phyloP scores from a whole-genome alignment of 1,140 invertebrate genomes.

The Teleopsis dalmanni region DNA sequence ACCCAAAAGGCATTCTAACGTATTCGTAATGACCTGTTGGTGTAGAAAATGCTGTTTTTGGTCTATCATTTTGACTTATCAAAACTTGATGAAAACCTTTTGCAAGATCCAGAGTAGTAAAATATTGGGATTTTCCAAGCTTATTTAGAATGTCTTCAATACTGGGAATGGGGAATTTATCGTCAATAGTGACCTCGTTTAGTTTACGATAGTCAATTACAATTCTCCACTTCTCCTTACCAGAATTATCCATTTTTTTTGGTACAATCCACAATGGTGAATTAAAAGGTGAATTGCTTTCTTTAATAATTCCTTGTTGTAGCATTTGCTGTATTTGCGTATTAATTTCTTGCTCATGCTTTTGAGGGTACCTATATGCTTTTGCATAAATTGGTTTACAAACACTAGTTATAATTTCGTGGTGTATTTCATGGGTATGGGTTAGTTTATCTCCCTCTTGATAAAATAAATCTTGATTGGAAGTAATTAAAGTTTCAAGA shows the following conservation, averaged over 20 bases:
- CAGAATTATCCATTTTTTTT: conserved; percentile 22
- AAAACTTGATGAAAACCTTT: conserved; percentile 20
- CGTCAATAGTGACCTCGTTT: conserved; percentile 22
- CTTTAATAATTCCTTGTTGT: conserved; percentile 37
- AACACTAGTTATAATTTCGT: conserved; percentile 25
- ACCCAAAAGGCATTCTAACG: conserved; percentile 10
- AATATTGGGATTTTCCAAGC: conserved; percentile 11
- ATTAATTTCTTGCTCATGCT: conserved; percentile 39
- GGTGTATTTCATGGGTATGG: conserved; percentile 8
- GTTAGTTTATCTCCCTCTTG: conserved; percentile 7
- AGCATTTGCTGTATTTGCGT: conserved; percentile 27
- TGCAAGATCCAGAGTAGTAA: conserved; percentile 12
- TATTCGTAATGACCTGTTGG: conserved; percentile 14
- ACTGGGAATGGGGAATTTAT: conserved; percentile 12
- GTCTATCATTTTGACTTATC: conserved; percentile 14
- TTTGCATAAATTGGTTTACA: conserved; percentile 25
- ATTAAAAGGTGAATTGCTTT: conserved; percentile 32
- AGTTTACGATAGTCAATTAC: conserved; percentile 37
- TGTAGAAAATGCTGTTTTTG: conserved; percentile 22
- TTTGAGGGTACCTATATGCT: conserved; percentile 34
- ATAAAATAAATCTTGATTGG: conserved; percentile 5
- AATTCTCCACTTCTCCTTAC: conserved; percentile 31
- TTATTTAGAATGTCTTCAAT: conserved; percentile 13
- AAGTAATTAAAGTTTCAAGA: not conserved
- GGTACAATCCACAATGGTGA: conserved; percentile 13